A percentile compares a stretch with the other conserved stretches of the same genome.
phyloP scores from a whole-genome alignment of 2,888 invertebrate genomes.

The Timema podura region DNA sequence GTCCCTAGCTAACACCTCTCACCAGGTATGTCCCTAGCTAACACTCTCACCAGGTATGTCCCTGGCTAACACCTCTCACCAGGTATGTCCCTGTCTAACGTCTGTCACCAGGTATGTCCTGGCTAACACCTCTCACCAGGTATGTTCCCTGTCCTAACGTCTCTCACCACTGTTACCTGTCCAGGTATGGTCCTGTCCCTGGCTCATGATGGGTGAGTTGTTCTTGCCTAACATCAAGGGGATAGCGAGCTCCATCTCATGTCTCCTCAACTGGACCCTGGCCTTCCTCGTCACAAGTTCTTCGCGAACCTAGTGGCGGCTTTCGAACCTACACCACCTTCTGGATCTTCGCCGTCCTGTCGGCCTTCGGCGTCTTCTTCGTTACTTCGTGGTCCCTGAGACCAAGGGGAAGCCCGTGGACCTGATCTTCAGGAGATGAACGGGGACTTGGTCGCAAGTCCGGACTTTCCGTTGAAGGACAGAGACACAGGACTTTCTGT shows the following conservation, averaged over 20 bases:
- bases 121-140: no score
- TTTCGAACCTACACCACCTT: conserved; percentile 61
- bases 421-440: conserved; percentile 56
- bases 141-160: no score
- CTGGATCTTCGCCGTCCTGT: conserved; percentile 68
- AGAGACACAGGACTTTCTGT: no score
- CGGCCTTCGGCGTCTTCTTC: conserved; percentile 61
- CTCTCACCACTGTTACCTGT: not conserved
- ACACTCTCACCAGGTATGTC: no score
- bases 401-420: conserved; percentile 63
- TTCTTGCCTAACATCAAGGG: conserved; percentile 76
- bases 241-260: conserved; percentile 70
- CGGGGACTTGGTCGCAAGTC: not conserved
- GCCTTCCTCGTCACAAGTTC: conserved; percentile 69
- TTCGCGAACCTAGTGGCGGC: conserved; percentile 55
- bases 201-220: conserved; percentile 80
- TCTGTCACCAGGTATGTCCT: no score
- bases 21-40: no score
- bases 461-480: no score
- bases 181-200: conserved; percentile 67
- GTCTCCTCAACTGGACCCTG: conserved; percentile 78
- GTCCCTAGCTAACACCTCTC: no score
- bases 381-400: conserved; percentile 62
- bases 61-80: no score
- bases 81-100: no score